phyloP scores from a whole-genome alignment of 2,113 vertebrate species.

The Cygnus atratus region DNA sequence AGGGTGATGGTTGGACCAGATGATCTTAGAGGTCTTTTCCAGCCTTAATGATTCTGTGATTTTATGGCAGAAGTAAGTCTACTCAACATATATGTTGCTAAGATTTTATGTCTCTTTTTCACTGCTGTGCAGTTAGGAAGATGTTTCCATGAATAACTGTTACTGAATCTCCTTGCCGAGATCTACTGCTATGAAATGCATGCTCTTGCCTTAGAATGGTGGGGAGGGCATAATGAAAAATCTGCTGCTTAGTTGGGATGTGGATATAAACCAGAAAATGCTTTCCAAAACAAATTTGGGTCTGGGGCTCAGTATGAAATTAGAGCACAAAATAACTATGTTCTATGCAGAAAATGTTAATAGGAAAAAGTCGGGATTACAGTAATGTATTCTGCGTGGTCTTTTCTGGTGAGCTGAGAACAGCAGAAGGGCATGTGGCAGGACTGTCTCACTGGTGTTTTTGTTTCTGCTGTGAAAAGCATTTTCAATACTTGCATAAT shows the following conservation, averaged over 20 bases:
- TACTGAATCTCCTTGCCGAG: not conserved
- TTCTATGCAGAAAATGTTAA: not conserved
- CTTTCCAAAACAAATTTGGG: constrained; percentile 13
- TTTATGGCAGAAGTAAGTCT: not conserved
- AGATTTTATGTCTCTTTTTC: not conserved
- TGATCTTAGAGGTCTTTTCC: too few species aligned
- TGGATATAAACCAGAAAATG: not conserved
- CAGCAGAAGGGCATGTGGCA: not conserved
- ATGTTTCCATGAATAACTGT: not conserved
- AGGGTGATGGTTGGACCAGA: too few species aligned
- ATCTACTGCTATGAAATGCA: not conserved
- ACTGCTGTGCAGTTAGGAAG: not conserved
- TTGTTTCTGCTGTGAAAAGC: constrained; percentile 52
- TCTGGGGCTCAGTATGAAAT: constrained; percentile 30
- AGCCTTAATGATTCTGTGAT: too few species aligned
- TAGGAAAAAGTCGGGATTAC: constrained; percentile 5
- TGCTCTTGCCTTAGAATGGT: not conserved
- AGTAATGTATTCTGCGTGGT: not conserved
- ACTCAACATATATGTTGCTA: not conserved
- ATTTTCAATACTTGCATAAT: constrained; percentile 58
- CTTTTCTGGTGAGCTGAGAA: not conserved
- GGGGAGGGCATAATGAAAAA: not conserved
- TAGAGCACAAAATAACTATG: not conserved
- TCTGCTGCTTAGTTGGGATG: not conserved
- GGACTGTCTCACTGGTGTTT: not conserved